Conservation (phyloP, 2,113 vertebrate genomes). For the Sturnira hondurensis region DNA sequence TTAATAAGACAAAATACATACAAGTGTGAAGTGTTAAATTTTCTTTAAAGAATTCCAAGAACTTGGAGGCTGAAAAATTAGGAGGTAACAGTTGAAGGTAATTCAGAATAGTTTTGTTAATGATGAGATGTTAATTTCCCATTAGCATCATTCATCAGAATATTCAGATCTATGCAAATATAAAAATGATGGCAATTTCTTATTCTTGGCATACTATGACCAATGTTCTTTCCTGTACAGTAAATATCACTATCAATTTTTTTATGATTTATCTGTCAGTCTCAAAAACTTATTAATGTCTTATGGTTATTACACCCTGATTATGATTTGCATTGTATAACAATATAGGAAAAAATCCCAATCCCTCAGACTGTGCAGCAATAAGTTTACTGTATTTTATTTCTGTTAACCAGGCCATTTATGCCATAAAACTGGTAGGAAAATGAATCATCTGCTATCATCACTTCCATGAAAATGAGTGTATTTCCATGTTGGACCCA, state of each 20-base stretch:
- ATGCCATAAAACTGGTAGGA: neutral
- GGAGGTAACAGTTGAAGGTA: slow-evolving; percentile 51
- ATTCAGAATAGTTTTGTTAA: slow-evolving; percentile 64
- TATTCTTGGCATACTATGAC: neutral
- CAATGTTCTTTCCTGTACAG: neutral
- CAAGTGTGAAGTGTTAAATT: slow-evolving; percentile 64
- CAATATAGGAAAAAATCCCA: neutral
- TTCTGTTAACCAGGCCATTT: slow-evolving; percentile 4
- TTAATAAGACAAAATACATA: slow-evolving; percentile 62
- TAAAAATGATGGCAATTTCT: neutral
- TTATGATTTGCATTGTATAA: neutral
- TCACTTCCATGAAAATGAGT: slow-evolving; percentile 25
- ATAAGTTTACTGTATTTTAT: neutral
- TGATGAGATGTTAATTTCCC: slow-evolving; percentile 43
- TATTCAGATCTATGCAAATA: neutral
- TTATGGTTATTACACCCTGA: neutral
- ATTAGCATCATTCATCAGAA: slow-evolving; percentile 28
- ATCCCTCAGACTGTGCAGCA: neutral
- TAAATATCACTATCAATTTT: neutral
- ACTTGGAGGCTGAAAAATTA: slow-evolving; percentile 61
- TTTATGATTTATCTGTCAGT: neutral
- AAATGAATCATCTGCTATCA: slow-evolving; percentile 49
- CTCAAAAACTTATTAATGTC: neutral
- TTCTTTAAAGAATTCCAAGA: slow-evolving; percentile 71
- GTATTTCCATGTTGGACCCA: slow-evolving; percentile 9